Conservation (phyloP, 37 sponge, comb jelly and placozoan species). For the Chondrilla cf. caribensis region DNA sequence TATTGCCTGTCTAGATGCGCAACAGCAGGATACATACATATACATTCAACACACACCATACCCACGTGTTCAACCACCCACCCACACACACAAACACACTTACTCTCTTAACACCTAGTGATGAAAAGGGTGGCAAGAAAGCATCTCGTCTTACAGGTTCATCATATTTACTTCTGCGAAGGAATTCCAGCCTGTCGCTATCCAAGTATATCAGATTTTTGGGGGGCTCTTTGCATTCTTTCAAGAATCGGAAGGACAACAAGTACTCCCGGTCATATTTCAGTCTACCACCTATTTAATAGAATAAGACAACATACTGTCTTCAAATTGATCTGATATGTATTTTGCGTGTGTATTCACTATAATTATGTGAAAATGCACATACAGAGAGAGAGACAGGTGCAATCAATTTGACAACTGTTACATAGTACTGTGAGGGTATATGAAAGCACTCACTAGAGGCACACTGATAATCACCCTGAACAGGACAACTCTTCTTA, state of each 20-base stretch:
- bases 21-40: not conserved
- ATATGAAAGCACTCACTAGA: too few relatives aligned
- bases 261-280: constrained; percentile 63
- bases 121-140: not conserved
- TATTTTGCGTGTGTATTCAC: too few relatives aligned
- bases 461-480: too few relatives aligned
- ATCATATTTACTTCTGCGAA: not conserved
- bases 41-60: too few relatives aligned
- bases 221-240: constrained; percentile 32
- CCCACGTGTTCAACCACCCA: not conserved
- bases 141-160: not conserved
- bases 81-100: not conserved
- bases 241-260: constrained; percentile 32
- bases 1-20: too few relatives aligned
- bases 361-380: not conserved
- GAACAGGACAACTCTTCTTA: too few relatives aligned
- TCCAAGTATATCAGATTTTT: constrained; percentile 9
- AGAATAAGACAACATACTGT: not conserved
- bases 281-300: constrained; percentile 22
- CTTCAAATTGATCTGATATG: not conserved
- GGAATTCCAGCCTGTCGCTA: not conserved
- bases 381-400: not conserved
- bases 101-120: not conserved
- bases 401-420: not conserved
- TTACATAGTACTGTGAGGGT: too few relatives aligned